Conservation (phyloP, 2,888 invertebrate species). For the Lasiommata megera region DNA sequence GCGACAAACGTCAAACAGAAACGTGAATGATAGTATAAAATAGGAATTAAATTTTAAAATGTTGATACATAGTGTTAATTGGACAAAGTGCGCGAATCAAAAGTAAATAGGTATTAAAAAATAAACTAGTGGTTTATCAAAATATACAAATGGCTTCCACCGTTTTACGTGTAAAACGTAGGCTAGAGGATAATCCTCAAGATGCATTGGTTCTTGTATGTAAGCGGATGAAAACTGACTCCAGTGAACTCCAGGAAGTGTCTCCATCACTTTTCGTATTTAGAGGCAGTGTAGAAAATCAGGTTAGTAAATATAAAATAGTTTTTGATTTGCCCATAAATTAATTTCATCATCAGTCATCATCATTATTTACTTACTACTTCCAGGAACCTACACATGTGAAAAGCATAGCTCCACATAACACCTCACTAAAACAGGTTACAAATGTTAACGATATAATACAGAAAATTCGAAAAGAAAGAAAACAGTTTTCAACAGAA, state of each 20-base stretch:
- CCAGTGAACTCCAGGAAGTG: constrained; percentile 67
- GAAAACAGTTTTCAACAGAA: constrained; percentile 53
- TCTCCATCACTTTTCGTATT: constrained; percentile 85
- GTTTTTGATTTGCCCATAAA: no score
- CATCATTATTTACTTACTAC: no score
- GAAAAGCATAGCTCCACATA: constrained; percentile 56
- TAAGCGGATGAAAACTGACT: constrained; percentile 84
- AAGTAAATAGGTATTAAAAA: no score
- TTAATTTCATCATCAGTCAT: no score
- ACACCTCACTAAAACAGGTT: constrained; percentile 50
- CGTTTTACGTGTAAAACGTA: constrained; percentile 87
- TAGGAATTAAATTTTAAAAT: no score
- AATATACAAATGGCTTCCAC: constrained; percentile 67
- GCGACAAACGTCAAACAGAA: no score
- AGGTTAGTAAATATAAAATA: no score
- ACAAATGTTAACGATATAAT: constrained; percentile 60
- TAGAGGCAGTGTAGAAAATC: constrained; percentile 85
- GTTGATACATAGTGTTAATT: no score
- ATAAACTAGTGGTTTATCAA: neutral
- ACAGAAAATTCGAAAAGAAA: constrained; percentile 63
- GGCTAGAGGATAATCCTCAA: constrained; percentile 86
- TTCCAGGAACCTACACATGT: constrained; percentile 60
- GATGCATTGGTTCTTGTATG: constrained; percentile 87
- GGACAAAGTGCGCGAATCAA: no score
- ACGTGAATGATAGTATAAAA: no score